Evolutionary conservation across 2,888 invertebrate species (phyloP), one percentile per base, ranked within the genome.

Genomic region (Ophion slaviceki): DNA sequence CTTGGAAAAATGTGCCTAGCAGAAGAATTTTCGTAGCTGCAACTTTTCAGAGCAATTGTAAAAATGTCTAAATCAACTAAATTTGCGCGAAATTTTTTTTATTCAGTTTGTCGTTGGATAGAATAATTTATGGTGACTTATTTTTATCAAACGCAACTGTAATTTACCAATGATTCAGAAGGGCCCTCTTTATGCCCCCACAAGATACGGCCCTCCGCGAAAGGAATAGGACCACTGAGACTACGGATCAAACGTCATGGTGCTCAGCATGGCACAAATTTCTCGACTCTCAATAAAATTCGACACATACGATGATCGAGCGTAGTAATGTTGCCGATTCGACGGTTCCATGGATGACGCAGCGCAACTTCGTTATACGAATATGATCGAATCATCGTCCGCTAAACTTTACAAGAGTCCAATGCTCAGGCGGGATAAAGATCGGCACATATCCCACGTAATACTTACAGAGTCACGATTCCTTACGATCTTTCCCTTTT

Each of bases 291-390:
- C 67, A 66, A 78, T 61, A 53, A 71, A 68, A 32, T 70, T n/a
- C 64, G 76, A 62, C 36, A 28, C 45, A 67, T 36, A 40, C 77
- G 67, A 77, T 75, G 62, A 62, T 62, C 36, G 76, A 57, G 64
- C 66, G n/a, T 76, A 57, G 80, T 72, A 61, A 32, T 72, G 68
- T 61, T 62, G 85, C 81, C 78, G 68, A 79, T 80, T 77, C 61
- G 57, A 80, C 82, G 85, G 80, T 85, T 82, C 80, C 72, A 85
- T 85, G 80, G 85, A 85, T 85, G 82, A 82, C 82, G 76, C 72
- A 76, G 80, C 82, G 17, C 67, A 76, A 82, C 59, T 53, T 82
- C 70, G 53, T 80, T 85, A 62, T 72, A 71, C 59, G 71, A 71
- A 71, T 64, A 62, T 61, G 79, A 79, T 85, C 76, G 74, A 80